These are phyloP conservation scores for Drosophila bifasciata DNA, from an alignment of 1,140 invertebrate species.

Conservation along the genomic window DNA sequence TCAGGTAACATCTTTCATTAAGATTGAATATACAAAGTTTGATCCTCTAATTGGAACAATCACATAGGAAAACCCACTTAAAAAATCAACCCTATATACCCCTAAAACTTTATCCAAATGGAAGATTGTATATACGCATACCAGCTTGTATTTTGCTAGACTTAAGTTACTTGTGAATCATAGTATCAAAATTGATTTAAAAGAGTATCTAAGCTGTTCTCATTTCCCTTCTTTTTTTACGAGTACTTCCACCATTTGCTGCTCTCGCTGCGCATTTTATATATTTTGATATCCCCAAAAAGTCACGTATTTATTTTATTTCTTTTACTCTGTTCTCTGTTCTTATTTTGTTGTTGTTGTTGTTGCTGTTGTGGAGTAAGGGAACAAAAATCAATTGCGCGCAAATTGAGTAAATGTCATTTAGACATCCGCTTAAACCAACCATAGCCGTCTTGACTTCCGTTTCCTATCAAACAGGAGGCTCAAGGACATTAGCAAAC, in stretches of 20 bases:
- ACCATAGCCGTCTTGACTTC: neutral
- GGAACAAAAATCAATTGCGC: conserved; percentile 67
- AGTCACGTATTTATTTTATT: conserved; percentile 69
- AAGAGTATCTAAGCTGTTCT: neutral
- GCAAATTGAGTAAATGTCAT: conserved; percentile 78
- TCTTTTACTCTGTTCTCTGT: conserved; percentile 11
- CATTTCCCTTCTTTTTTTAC: neutral
- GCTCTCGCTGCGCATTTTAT: conserved; percentile 35
- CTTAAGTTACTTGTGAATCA: too few species aligned
- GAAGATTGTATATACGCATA: too few species aligned
- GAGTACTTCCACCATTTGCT: conserved; percentile 19
- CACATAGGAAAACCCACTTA: too few species aligned
- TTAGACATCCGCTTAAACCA: conserved; percentile 59
- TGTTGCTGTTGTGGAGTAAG: conserved; percentile 8
- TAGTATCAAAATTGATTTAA: too few species aligned
- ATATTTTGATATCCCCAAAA: conserved; percentile 49
- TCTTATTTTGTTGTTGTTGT: conserved; percentile 17
- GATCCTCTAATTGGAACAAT: too few species aligned
- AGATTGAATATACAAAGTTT: too few species aligned
- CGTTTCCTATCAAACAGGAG: conserved; percentile 13
- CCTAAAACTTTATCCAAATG: too few species aligned
- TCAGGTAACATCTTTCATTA: too few species aligned
- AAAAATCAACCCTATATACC: too few species aligned
- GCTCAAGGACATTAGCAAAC: conserved; percentile 66
- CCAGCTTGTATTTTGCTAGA: too few species aligned